These are phyloP conservation scores for Hoplodrina blanda DNA, from an alignment of 2,888 invertebrate genomes.

Conservation along the genomic window DNA sequence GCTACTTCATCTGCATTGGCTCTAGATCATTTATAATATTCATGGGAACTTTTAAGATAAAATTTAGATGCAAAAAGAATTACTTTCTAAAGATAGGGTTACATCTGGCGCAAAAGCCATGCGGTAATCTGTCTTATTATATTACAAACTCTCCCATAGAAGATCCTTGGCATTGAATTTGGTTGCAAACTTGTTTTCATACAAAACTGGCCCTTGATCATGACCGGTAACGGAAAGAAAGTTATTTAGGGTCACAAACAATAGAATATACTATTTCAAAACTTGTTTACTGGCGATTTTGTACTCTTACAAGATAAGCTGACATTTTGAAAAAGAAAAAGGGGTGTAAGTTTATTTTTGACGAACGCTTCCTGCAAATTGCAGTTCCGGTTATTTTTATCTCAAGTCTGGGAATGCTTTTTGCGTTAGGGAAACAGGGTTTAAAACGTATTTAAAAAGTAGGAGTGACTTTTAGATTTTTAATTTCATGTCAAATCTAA, in stretches of 20 bases:
- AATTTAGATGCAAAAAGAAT: background rate
- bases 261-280: constrained; percentile 13
- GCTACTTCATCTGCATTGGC: background rate
- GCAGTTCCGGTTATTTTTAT: background rate
- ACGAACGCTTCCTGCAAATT: background rate
- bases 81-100: background rate
- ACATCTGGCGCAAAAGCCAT: background rate
- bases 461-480: background rate
- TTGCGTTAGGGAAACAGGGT: background rate
- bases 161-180: constrained; percentile 35
- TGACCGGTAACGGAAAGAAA: constrained; percentile 22
- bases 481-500: too few relatives aligned
- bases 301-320: background rate
- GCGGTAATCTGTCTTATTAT: background rate
- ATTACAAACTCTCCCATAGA: constrained; percentile 35
- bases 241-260: constrained; percentile 18
- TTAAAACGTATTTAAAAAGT: background rate
- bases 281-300: constrained; percentile 32
- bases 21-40: background rate
- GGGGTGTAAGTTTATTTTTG: background rate
- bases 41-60: constrained; percentile 28
- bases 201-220: constrained; percentile 16
- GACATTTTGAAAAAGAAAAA: background rate
- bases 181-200: constrained; percentile 24
- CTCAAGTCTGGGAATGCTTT: background rate